These are phyloP conservation scores for Pagrus major DNA, from an alignment of 2,113 vertebrate genomes.

Conservation along the genomic window DNA sequence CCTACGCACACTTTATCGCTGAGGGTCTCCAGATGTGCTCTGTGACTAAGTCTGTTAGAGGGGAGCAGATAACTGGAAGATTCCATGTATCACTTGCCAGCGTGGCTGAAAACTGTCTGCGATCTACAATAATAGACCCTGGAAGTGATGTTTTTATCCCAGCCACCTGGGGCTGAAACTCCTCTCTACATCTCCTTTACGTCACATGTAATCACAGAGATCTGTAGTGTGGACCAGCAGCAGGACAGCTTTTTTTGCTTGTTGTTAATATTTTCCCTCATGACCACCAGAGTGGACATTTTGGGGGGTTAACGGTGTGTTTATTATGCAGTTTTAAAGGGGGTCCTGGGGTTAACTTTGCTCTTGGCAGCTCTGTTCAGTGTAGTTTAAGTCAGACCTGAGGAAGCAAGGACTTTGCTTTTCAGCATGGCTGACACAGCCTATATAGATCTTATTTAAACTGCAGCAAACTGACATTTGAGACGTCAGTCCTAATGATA, in stretches of 20 bases:
- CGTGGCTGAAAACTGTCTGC: conserved; percentile 52
- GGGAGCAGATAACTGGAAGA: conserved; percentile 66
- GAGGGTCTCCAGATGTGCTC: conserved; percentile 78
- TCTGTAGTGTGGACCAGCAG: neutral
- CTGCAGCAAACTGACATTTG: neutral
- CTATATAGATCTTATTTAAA: neutral
- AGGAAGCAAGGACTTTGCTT: neutral
- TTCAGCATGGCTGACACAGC: conserved; percentile 6
- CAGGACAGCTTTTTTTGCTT: neutral
- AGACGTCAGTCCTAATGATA: neutral
- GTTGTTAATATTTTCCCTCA: neutral
- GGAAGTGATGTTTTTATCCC: conserved; percentile 66
- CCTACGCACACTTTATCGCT: conserved; percentile 61
- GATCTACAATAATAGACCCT: conserved; percentile 65
- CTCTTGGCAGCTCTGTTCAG: conserved; percentile 14
- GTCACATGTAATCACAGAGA: conserved; percentile 27
- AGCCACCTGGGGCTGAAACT: conserved; percentile 65
- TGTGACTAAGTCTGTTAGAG: conserved; percentile 60
- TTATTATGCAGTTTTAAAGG: conserved; percentile 48
- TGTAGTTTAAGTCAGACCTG: conserved; percentile 19
- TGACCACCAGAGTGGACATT: conserved; percentile 22
- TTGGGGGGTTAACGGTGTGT: conserved; percentile 35
- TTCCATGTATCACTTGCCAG: conserved; percentile 63
- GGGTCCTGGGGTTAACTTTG: conserved; percentile 27
- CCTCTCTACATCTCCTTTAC: conserved; percentile 14